Conservation (phyloP, 1,140 invertebrate species). For the Caerostris darwini region DNA sequence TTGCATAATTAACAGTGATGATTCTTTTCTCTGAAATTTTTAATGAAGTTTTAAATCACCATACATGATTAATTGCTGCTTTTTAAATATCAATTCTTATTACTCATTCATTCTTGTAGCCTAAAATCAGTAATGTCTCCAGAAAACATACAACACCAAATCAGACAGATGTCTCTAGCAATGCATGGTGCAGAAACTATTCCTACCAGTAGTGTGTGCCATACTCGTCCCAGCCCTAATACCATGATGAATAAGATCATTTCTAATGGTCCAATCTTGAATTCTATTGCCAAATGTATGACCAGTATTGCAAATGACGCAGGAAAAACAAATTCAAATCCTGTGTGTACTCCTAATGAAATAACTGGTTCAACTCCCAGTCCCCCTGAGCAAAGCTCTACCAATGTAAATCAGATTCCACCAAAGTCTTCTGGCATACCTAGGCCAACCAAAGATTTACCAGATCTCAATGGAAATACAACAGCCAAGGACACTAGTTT, state of each 20-base stretch:
- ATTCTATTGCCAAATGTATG: slow-evolving; percentile 24
- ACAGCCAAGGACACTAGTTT: slow-evolving; percentile 40
- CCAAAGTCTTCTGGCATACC: slow-evolving; percentile 21
- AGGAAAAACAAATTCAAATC: slow-evolving; percentile 47
- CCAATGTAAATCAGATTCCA: slow-evolving; percentile 7
- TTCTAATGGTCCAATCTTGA: slow-evolving; percentile 13
- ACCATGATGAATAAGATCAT: slow-evolving; percentile 25
- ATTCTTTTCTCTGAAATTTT: too few relatives aligned
- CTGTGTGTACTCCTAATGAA: neutral
- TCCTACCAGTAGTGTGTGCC: neutral
- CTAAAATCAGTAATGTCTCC: slow-evolving; percentile 68
- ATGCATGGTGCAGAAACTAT: neutral
- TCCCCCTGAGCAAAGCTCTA: neutral
- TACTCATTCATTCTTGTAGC: slow-evolving; percentile 7
- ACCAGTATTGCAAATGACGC: slow-evolving; percentile 55
- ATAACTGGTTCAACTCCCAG: neutral
- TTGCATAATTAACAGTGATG: too few relatives aligned
- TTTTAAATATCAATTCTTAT: neutral
- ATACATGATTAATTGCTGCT: neutral
- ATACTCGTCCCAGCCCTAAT: neutral
- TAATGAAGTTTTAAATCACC: too few relatives aligned
- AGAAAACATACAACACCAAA: slow-evolving; percentile 37
- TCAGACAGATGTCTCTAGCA: slow-evolving; percentile 43
- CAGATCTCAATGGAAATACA: slow-evolving; percentile 62
- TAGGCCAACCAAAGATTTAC: slow-evolving; percentile 27